Evolutionary conservation across 2,113 vertebrate species (phyloP).

Genomic region (Mastomys natalensis): DNA sequence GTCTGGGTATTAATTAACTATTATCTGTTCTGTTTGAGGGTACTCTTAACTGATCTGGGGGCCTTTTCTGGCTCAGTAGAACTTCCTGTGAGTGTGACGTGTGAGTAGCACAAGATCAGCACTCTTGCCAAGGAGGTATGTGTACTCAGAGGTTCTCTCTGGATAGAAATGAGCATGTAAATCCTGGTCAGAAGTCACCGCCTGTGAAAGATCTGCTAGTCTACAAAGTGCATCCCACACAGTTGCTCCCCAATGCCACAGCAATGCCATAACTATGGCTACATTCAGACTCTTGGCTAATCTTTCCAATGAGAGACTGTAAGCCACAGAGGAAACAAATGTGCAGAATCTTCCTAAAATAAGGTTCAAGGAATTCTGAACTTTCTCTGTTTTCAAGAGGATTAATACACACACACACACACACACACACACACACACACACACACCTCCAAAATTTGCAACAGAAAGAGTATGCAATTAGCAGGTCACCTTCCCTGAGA

Average conservation of each 20-base stretch:
- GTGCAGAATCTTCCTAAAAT: background rate
- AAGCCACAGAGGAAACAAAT: background rate
- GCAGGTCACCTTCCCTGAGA: no score
- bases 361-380: background rate
- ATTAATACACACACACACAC: background rate
- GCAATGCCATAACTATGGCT: background rate
- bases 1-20: conserved; percentile 12
- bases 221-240: accelerated
- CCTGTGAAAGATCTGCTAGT: no score
- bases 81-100: background rate
- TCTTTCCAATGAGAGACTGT: background rate
- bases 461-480: background rate
- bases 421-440: background rate
- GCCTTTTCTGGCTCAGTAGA: background rate
- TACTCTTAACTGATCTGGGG: background rate
- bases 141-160: background rate
- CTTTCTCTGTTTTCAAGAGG: background rate
- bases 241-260: background rate
- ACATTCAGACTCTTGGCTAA: background rate
- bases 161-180: background rate
- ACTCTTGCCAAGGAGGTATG: background rate
- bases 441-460: background rate
- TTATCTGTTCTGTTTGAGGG: background rate
- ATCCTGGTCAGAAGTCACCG: background rate
- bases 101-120: background rate